Percentiles rank a stretch among this genome's conserved stretches.
Conservation (phyloP, 2,113 vertebrate species). For the Psettodes erumei region DNA sequence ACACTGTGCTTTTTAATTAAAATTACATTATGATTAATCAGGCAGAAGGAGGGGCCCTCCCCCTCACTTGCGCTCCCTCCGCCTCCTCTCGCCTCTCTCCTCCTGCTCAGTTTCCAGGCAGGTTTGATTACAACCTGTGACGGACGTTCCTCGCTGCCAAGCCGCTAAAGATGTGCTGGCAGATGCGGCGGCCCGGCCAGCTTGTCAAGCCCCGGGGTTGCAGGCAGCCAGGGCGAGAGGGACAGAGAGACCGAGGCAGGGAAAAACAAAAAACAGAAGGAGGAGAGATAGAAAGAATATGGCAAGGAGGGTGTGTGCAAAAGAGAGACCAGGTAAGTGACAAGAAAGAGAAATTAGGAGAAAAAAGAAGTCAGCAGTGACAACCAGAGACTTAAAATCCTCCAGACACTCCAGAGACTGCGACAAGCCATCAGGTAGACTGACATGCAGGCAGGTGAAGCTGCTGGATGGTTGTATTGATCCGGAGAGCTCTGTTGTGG, state of each 20-base stretch:
- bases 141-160: slow-evolving; percentile 93
- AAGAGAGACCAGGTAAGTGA: slow-evolving; percentile 36
- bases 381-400: slow-evolving; percentile 30
- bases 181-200: slow-evolving; percentile 88
- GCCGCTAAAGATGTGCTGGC: slow-evolving; percentile 97
- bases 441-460: slow-evolving; percentile 50
- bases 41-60: slow-evolving; percentile 91
- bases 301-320: slow-evolving; percentile 19
- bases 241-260: slow-evolving; percentile 46
- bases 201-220: slow-evolving; percentile 79
- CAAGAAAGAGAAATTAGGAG: slow-evolving; percentile 17
- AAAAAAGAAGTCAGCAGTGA: slow-evolving; percentile 19
- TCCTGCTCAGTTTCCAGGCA: slow-evolving; percentile 85
- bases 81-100: slow-evolving; percentile 49
- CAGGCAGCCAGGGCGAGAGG: slow-evolving; percentile 65
- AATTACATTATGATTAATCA: slow-evolving; percentile 99
- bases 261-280: slow-evolving; percentile 62
- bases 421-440: slow-evolving; percentile 53
- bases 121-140: slow-evolving; percentile 98
- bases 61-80: slow-evolving; percentile 63
- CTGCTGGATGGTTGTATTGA: slow-evolving; percentile 62
- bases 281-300: slow-evolving; percentile 35
- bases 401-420: slow-evolving; percentile 64
- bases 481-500: slow-evolving; percentile 48
- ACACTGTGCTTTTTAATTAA: slow-evolving; percentile 99